These are phyloP conservation scores for Platyscapa corneri DNA, from an alignment of 1,140 invertebrate genomes.

Conservation along the genomic window DNA sequence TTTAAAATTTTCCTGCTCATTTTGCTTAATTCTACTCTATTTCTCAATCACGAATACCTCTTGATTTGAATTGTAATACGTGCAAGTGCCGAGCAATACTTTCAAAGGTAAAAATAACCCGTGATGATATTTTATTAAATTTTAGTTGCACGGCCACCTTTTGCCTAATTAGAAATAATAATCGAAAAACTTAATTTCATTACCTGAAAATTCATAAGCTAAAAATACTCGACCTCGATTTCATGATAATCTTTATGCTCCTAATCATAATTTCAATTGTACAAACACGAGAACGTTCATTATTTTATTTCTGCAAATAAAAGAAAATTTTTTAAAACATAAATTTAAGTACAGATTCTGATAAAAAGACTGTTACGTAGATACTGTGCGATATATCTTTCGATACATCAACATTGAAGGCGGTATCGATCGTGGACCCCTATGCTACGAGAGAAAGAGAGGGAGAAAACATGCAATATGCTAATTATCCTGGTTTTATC, in stretches of 20 bases:
- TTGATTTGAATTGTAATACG: neutral
- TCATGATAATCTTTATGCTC: neutral
- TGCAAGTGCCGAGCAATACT: neutral
- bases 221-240: neutral
- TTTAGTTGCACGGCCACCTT: neutral
- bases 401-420: neutral
- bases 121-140: neutral
- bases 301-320: neutral
- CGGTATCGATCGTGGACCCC: neutral
- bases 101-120: neutral
- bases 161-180: too few relatives aligned
- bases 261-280: neutral
- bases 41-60: neutral
- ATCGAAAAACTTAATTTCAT: neutral
- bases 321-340: neutral
- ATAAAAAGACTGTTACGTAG: neutral
- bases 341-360: neutral
- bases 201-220: neutral
- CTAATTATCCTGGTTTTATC: conserved; percentile 70
- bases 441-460: neutral
- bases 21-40: neutral
- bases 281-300: neutral
- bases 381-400: neutral
- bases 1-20: neutral
- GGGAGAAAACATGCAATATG: conserved; percentile 58